Conservation (phyloP, 2,113 vertebrate genomes). For the Baryphthengus martii region DNA sequence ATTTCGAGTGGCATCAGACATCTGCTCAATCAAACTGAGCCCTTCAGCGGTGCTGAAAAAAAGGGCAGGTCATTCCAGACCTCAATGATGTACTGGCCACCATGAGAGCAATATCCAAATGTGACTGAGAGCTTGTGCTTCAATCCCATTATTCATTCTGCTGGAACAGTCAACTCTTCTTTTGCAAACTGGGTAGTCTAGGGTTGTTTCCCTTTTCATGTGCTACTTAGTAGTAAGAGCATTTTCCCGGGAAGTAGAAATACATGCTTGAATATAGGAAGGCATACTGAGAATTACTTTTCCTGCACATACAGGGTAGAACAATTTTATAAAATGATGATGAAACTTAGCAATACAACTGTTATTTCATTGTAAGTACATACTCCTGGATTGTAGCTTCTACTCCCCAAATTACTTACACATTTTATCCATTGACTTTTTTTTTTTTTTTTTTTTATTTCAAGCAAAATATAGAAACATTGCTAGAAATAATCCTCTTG, state of each 20-base stretch:
- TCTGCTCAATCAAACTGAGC: neutral
- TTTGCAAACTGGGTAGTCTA: neutral
- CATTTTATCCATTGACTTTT: neutral
- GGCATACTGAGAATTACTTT: neutral
- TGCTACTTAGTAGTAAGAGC: neutral
- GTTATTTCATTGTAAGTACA: neutral
- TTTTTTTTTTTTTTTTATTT: no score
- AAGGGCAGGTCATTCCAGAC: neutral
- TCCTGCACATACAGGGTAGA: neutral
- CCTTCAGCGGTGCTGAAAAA: neutral
- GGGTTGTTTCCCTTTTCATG: neutral
- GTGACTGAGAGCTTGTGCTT: neutral
- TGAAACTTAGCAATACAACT: neutral
- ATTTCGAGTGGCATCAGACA: neutral
- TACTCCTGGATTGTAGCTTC: neutral
- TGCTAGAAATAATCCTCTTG: neutral
- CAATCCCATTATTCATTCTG: neutral
- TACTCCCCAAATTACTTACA: neutral
- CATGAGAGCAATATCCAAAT: neutral
- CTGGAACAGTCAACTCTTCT: neutral
- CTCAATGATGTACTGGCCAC: neutral
- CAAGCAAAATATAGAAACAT: neutral
- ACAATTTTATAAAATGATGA: neutral
- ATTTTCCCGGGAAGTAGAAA: neutral
- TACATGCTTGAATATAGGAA: no score